A percentile compares a stretch with the other conserved stretches of the same genome.
Conservation (phyloP, 2,797 vertebrate genomes). For the Pseudotriccus pelzelni region DNA sequence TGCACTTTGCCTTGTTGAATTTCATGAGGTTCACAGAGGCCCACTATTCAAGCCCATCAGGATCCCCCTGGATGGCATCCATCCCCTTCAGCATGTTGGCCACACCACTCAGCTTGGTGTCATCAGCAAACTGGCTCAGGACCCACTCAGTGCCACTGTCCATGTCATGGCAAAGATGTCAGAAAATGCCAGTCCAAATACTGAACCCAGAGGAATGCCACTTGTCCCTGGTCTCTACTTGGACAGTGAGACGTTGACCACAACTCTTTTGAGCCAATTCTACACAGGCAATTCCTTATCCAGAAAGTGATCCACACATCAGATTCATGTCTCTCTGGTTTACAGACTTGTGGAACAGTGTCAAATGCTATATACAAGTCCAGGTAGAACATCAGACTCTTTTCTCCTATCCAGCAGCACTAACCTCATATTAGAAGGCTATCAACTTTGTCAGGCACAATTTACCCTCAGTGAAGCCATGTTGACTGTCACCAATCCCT, state of each 20-base stretch:
- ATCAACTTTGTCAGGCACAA: neutral
- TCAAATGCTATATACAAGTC: neutral
- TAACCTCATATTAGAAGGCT: neutral
- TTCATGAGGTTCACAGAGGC: neutral
- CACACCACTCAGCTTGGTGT: accelerated
- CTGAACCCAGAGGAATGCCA: neutral
- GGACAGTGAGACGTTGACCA: neutral
- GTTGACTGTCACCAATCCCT: neutral
- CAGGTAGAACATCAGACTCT: neutral
- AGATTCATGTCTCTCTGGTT: neutral
- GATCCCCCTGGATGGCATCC: neutral
- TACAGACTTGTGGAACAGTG: neutral
- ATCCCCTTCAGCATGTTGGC: accelerated
- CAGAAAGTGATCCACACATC: accelerated
- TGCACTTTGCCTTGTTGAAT: neutral
- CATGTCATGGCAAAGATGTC: accelerated
- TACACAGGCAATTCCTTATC: neutral
- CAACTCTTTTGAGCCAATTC: neutral
- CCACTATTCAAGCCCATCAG: neutral
- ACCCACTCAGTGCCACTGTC: neutral
- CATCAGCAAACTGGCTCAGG: neutral
- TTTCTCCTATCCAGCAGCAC: neutral
- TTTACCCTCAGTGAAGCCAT: neutral
- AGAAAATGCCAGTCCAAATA: neutral
- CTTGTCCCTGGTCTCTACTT: neutral